phyloP scores from a whole-genome alignment of 2,797 vertebrate species.

The Xenops minutus region DNA sequence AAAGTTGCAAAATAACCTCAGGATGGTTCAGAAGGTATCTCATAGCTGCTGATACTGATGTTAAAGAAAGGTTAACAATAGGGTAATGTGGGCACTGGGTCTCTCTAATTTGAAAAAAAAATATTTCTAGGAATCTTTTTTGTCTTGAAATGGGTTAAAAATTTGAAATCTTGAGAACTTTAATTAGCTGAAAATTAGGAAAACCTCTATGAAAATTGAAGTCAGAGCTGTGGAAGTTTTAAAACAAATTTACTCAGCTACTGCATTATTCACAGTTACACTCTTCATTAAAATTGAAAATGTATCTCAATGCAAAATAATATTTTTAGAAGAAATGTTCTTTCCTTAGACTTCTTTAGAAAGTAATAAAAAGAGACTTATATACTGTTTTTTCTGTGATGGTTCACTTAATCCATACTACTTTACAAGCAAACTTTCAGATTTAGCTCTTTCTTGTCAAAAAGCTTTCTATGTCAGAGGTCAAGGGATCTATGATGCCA shows the following conservation, averaged over 20 bases:
- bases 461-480: constrained; percentile 55
- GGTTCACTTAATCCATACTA: constrained; percentile 26
- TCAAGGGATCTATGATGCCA: constrained; percentile 53
- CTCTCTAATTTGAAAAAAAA: background rate
- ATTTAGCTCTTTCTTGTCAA: constrained; percentile 53
- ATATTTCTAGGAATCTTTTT: background rate
- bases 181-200: background rate
- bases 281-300: constrained; percentile 27
- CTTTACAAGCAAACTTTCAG: constrained; percentile 38
- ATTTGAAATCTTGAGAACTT: background rate
- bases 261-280: background rate
- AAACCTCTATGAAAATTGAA: background rate
- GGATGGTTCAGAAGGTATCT: background rate
- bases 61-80: background rate
- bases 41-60: background rate
- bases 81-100: background rate
- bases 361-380: constrained; percentile 52
- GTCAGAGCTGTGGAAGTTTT: background rate
- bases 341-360: constrained; percentile 30
- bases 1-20: background rate
- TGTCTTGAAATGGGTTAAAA: background rate
- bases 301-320: background rate
- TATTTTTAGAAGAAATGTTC: constrained; percentile 20
- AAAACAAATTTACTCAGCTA: background rate
- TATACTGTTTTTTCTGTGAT: background rate